Evolutionary conservation across 2,888 invertebrate genomes (phyloP).

Genomic region (Branchellion lobata): DNA sequence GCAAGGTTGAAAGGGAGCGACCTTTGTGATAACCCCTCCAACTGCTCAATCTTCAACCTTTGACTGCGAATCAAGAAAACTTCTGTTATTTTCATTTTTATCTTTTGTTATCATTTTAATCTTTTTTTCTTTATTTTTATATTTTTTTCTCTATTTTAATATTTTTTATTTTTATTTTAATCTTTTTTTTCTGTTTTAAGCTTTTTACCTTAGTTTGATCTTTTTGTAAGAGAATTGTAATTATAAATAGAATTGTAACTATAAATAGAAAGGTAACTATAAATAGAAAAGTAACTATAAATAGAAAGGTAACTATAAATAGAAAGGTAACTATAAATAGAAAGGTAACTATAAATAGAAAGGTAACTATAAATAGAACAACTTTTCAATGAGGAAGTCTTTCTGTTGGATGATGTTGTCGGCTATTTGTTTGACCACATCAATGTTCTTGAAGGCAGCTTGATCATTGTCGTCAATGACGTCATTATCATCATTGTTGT

Average conservation of each 20-base stretch:
- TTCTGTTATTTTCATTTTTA: neutral
- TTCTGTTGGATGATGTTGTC: constrained; percentile 36
- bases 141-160: neutral
- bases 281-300: no score
- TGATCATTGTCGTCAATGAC: neutral
- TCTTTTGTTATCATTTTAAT: neutral
- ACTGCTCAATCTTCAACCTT: neutral
- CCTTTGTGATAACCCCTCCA: neutral
- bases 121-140: neutral
- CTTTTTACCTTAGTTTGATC: no score
- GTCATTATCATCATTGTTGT: neutral
- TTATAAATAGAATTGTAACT: no score
- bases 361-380: no score
- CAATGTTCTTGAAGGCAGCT: neutral
- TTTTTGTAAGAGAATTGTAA: no score
- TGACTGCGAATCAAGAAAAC: neutral
- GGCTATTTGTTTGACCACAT: constrained; percentile 24
- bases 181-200: no score
- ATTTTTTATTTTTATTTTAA: neutral
- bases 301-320: no score
- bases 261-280: no score
- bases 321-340: no score
- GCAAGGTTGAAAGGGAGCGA: no score
- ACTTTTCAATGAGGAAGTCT: constrained; percentile 29
- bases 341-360: no score